Conservation (phyloP, 64 coral and sea anemone species). For the Porites lutea region DNA sequence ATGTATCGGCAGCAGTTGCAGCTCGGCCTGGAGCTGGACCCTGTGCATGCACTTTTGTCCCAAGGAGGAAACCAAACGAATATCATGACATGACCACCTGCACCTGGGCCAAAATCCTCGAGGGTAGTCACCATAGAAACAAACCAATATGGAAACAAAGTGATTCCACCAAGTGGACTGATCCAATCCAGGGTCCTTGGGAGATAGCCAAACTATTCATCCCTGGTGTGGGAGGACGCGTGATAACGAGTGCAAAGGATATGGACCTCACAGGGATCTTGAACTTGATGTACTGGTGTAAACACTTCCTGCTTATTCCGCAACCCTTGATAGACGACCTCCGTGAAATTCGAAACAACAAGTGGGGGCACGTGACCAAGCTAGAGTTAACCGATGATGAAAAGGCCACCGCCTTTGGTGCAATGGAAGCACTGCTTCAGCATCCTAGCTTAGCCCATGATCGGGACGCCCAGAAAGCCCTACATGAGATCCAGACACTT, state of each 20-base stretch:
- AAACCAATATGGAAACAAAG: neutral
- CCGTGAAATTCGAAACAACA: conserved; percentile 7
- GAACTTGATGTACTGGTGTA: conserved; percentile 61
- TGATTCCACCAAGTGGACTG: conserved; percentile 7
- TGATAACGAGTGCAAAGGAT: neutral
- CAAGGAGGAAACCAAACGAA: neutral
- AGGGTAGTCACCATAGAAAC: neutral
- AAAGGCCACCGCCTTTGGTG: neutral
- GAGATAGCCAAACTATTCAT: neutral
- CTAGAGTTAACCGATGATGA: neutral
- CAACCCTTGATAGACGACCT: conserved; percentile 31
- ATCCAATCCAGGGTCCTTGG: neutral
- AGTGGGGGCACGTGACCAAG: neutral
- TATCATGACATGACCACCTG: conserved; percentile 8
- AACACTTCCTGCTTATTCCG: conserved; percentile 18
- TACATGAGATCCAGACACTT: neutral
- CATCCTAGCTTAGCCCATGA: neutral
- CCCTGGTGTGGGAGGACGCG: neutral
- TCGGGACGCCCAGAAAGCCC: neutral
- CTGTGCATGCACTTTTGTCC: neutral
- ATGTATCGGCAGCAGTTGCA: neutral
- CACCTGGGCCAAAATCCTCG: neutral
- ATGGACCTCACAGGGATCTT: conserved; percentile 58
- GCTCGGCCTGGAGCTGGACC: neutral
- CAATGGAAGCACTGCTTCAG: neutral